phyloP scores from a whole-genome alignment of 1,140 invertebrate species.

The Plutomurus gul region DNA sequence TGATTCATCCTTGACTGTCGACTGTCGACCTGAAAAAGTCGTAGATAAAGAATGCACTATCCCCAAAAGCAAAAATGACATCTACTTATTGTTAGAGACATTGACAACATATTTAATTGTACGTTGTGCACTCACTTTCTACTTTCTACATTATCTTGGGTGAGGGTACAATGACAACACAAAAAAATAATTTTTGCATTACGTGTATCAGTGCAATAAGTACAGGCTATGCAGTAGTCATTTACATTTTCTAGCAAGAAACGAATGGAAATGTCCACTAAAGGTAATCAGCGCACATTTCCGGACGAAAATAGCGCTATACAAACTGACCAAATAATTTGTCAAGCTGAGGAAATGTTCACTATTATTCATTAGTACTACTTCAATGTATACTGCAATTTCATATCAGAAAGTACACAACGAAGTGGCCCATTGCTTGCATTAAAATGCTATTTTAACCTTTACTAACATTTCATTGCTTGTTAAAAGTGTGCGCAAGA shows the following conservation, averaged over 20 bases:
- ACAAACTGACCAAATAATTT: background rate
- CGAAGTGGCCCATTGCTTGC: background rate
- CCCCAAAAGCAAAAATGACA: too few species aligned
- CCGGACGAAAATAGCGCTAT: background rate
- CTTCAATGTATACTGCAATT: background rate
- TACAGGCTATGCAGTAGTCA: background rate
- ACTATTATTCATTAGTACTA: too few species aligned
- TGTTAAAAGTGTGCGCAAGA: background rate
- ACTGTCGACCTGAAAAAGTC: too few species aligned
- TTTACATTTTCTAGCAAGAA: background rate
- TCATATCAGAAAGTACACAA: background rate
- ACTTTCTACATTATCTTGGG: too few species aligned
- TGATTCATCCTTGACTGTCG: too few species aligned
- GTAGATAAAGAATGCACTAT: too few species aligned
- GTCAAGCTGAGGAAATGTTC: constrained; percentile 1
- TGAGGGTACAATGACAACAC: too few species aligned
- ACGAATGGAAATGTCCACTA: background rate
- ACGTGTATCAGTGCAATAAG: background rate
- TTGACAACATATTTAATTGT: too few species aligned
- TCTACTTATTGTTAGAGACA: too few species aligned
- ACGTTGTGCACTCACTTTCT: background rate
- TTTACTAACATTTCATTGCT: background rate
- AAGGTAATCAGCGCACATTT: background rate
- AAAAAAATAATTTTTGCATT: too few species aligned
- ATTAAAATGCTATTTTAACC: background rate